Base-by-base conservation (phyloP, 2,113 vertebrate genomes). In the Hepsetus odoe region DNA sequence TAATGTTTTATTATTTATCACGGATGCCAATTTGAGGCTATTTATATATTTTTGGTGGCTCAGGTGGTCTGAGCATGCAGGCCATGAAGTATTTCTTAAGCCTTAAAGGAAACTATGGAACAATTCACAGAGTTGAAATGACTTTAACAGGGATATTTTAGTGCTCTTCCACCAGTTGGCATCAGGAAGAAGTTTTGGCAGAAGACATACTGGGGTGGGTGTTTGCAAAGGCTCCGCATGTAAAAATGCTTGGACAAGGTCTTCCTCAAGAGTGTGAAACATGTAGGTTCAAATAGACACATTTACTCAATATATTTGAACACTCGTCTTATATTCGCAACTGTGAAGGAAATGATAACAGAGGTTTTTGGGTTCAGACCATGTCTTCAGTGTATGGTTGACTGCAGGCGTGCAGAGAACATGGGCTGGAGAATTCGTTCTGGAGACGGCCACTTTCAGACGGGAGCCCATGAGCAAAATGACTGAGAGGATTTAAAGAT, bases 191-290 rank as follows among this genome's bases (percentile, higher is more conserved):
- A 61, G 44, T 42, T 13, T 69, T 72, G 72, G 30, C 77, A 68
- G 4, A 4, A 38, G 59, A 72, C 72, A 72, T 28, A 9, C 72
- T 46, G 28, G 51, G 30, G 72, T 56, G 38, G 61, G 61, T 51
- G 22, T 65, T 65, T 61, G 51, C 42, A 74, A 75, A 76, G 55
- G 20, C 24, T 40, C 32, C 58, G 51, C 20, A 42, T 61, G 69
- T 59, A 80, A 76, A 67, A 56, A 42, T 24, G 66, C 72, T 67
- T 80, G 74, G 64, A 59, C 65, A 68, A 49, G 49, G 51, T 32
- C 74, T 77, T 65, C 51, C 24, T 58, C 51, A 40, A 56, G 64
- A 68, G 35, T 61, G 32, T 16, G 26, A 4, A 65, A 64, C 66
- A 72, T 44, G 55, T 56, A 8, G 18, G 61, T 72, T 76, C 11